A percentile compares a stretch with the other conserved stretches of the same genome.
phyloP scores from a whole-genome alignment of 1,140 invertebrate genomes.

The Drosophila dunni region DNA sequence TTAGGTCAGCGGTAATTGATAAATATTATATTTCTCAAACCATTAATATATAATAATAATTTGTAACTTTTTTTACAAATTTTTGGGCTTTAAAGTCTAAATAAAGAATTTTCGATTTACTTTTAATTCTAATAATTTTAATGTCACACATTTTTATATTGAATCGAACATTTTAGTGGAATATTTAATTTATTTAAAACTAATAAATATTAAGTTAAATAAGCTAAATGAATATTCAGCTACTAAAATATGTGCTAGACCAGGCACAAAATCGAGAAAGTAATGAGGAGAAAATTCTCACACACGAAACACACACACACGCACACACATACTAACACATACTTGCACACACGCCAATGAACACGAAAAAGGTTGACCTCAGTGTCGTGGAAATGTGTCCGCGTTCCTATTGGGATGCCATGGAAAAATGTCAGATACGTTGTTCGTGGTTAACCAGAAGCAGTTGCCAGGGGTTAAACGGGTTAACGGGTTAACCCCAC shows the following conservation, averaged over 20 bases:
- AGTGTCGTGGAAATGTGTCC: conserved; percentile 76
- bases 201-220: background rate
- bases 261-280: background rate
- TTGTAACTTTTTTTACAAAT: no score
- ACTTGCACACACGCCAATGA: conserved; percentile 52
- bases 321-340: no score
- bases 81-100: no score
- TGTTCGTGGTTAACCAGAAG: conserved; percentile 75
- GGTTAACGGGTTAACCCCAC: conserved; percentile 56
- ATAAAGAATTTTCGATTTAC: no score
- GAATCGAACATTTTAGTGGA: no score
- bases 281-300: conserved; percentile 26
- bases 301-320: background rate
- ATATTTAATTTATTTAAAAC: no score
- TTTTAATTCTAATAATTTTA: no score
- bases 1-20: no score
- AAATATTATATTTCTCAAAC: no score
- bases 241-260: background rate
- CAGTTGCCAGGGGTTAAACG: conserved; percentile 77
- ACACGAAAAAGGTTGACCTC: conserved; percentile 80
- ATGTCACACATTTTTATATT: no score
- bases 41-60: no score
- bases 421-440: conserved; percentile 67
- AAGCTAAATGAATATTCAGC: conserved; percentile 2
- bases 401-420: conserved; percentile 25